Evolutionary conservation across 1,140 invertebrate genomes (phyloP), one percentile per base, ranked within the genome.

Genomic region (Trichonephila clavata): DNA sequence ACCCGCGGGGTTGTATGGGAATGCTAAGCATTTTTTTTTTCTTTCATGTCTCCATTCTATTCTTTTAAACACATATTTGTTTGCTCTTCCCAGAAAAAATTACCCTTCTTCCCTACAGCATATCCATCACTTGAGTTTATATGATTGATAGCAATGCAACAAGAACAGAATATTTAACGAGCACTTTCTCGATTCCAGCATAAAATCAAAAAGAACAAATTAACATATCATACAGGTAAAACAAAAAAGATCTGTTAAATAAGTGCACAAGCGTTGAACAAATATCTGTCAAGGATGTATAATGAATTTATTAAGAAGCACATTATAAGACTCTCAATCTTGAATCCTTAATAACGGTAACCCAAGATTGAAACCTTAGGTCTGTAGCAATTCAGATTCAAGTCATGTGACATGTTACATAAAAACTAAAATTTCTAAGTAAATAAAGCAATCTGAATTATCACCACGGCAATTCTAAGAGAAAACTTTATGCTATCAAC

Each of bases 381-480:
- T 20, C 27, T 18, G 5, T 77, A 14, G 5, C 18, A 77, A 13
- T 77, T 32, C 27, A 7, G 14, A 77, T 20, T 77, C 16, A 3
- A 6, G 27, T 32, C 71, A 39, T 6, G 16, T 18, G 16, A 27
- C 27, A 20, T 77, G 71, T 18, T 13, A 10, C 5, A 50, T 77
- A 18, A 27, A 18, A 77, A 77, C 32, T 32, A 77, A 77, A 18
- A 39, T 10, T 20, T 3, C 16, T 77, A 77, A 77, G 32, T 77
- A 77, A 77, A 77, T 77, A 77, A 77, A 77, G 32, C 71, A 77
- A 77, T 77, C 71, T 0, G 18, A 32, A 77, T 39, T 77, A 77
- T 32, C 71, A 18, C 18, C 27, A 18, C 27, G 16, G 27, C 27
- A 16, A 77, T 77, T 77, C 71, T 32, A 27, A 77, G 32, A 77